These are phyloP conservation scores for Neodontobutis hainanensis DNA, from an alignment of 2,113 vertebrate genomes.

Conservation along the genomic window DNA sequence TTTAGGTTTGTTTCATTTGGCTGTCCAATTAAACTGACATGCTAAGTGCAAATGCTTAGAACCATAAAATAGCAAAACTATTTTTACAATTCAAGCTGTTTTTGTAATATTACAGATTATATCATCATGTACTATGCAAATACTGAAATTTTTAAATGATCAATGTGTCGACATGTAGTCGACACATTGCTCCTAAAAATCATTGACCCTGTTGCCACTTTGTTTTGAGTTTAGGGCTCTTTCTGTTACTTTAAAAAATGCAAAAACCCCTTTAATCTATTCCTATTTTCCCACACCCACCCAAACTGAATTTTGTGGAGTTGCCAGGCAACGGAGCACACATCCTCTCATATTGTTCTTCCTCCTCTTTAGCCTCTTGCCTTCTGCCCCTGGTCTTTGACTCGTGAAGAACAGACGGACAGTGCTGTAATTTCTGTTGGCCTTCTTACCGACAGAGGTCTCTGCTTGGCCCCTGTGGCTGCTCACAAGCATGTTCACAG, in stretches of 20 bases:
- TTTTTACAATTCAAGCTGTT: too few relatives aligned
- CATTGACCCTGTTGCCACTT: background rate
- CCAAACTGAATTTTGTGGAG: constrained; percentile 51
- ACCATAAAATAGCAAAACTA: too few relatives aligned
- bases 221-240: constrained; percentile 7
- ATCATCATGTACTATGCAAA: too few relatives aligned
- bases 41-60: too few relatives aligned
- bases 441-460: constrained; percentile 21
- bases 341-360: constrained; percentile 41
- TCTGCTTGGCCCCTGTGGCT: constrained; percentile 16
- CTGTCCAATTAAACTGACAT: too few relatives aligned
- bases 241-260: constrained; percentile 6
- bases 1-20: too few relatives aligned
- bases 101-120: too few relatives aligned
- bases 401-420: background rate
- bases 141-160: too few relatives aligned
- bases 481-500: too few relatives aligned
- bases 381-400: constrained; percentile 37
- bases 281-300: constrained; percentile 18
- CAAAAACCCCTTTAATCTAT: constrained; percentile 15
- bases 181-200: background rate
- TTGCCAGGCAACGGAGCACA: constrained; percentile 72
- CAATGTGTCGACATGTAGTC: too few relatives aligned
- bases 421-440: constrained; percentile 1
- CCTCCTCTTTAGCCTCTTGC: constrained; percentile 27